A percentile compares a stretch with the other conserved stretches of the same genome.
Conservation (phyloP, 2,888 invertebrate species). For the Chloroclystis v-ata region DNA sequence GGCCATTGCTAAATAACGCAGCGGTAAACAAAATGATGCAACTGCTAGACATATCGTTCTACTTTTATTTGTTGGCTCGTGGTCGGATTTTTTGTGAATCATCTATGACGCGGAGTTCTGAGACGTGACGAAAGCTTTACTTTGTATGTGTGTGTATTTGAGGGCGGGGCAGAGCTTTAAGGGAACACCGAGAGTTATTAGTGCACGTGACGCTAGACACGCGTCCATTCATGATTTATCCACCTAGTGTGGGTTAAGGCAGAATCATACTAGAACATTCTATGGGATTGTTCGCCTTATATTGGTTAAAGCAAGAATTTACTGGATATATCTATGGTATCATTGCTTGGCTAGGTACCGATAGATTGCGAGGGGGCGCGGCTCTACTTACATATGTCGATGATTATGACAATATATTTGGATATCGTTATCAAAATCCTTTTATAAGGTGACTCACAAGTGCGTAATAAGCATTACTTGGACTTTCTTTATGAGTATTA, state of each 20-base stretch:
- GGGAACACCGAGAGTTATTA: conserved; percentile 35
- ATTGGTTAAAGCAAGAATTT: too few relatives aligned
- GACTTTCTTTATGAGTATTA: too few relatives aligned
- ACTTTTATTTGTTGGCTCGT: conserved; percentile 22
- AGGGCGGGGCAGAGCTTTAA: conserved; percentile 47
- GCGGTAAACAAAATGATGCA: conserved; percentile 28
- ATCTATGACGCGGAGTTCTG: conserved; percentile 29
- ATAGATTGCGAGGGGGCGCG: too few relatives aligned
- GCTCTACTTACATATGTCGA: not conserved
- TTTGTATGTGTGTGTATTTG: conserved; percentile 34
- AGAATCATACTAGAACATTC: conserved; percentile 19
- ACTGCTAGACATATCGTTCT: conserved; percentile 32
- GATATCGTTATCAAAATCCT: too few relatives aligned
- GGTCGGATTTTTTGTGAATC: conserved; percentile 25
- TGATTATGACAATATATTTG: too few relatives aligned
- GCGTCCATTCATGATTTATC: conserved; percentile 33
- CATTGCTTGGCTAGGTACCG: too few relatives aligned
- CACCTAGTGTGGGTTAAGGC: conserved; percentile 21
- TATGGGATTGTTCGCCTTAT: not conserved
- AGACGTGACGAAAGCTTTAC: conserved; percentile 40
- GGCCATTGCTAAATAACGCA: not conserved
- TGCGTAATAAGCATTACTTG: too few relatives aligned
- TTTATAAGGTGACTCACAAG: too few relatives aligned
- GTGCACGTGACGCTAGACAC: conserved; percentile 61
- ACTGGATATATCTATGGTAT: too few relatives aligned